phyloP scores from a whole-genome alignment of 2,113 vertebrate species.

The Planiliza haematocheilus region DNA sequence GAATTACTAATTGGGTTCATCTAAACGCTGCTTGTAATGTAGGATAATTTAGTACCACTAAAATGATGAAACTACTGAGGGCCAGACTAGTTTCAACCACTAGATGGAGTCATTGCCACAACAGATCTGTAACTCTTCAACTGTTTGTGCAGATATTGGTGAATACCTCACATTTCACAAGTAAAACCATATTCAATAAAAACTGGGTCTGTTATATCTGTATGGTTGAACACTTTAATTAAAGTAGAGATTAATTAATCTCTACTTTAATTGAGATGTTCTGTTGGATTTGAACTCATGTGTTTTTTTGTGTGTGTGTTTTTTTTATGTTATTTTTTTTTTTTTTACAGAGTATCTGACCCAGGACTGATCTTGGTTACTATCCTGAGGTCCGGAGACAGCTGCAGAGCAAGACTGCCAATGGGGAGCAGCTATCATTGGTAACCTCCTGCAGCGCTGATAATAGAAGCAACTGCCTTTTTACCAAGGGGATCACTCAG shows the following conservation, averaged over 20 bases:
- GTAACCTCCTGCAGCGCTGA: conserved; percentile 60
- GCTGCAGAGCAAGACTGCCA: conserved; percentile 73
- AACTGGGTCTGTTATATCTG: conserved; percentile 3
- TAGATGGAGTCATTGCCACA: conserved; percentile 41
- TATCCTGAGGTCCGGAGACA: conserved; percentile 74
- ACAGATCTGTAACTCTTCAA: conserved; percentile 1
- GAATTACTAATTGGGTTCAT: neutral
- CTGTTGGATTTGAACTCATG: conserved; percentile 12
- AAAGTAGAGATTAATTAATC: no score
- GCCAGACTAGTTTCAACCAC: conserved; percentile 30
- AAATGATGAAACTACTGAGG: neutral
- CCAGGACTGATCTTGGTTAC: conserved; percentile 61
- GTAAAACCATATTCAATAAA: conserved; percentile 10
- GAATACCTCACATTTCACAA: neutral
- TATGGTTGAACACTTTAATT: neutral
- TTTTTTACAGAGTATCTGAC: conserved; percentile 48
- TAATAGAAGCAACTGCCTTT: conserved; percentile 56
- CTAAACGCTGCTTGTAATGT: neutral
- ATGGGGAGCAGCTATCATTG: conserved; percentile 66
- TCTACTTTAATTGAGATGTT: conserved; percentile 15
- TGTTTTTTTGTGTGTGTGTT: conserved; percentile 40
- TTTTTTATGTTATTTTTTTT: conserved; percentile 14
- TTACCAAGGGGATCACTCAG: conserved; percentile 23
- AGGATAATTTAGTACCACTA: no score
- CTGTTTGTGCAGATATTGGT: neutral